Evolutionary conservation across 1,140 invertebrate species (phyloP).

Genomic region (Listronotus bonariensis): DNA sequence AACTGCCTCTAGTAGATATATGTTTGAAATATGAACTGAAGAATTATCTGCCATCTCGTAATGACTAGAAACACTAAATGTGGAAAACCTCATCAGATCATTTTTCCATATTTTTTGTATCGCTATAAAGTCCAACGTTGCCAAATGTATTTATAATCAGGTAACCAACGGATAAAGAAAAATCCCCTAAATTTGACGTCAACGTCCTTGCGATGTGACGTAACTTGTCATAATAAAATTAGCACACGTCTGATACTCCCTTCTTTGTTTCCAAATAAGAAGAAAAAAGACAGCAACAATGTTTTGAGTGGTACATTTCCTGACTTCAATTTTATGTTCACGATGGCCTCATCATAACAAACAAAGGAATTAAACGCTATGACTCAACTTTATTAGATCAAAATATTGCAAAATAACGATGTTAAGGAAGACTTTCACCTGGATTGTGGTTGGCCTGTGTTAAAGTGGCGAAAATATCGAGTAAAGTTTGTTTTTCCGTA

Average conservation of each 20-base stretch:
- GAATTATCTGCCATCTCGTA: no score
- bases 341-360: slow-evolving; percentile 18
- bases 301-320: slow-evolving; percentile 32
- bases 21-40: no score
- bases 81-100: no score
- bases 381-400: slow-evolving; percentile 28
- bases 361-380: slow-evolving; percentile 21
- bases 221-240: slow-evolving; percentile 6
- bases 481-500: neutral
- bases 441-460: slow-evolving; percentile 5
- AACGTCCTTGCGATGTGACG: slow-evolving; percentile 19
- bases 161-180: no score
- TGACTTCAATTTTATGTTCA: no score
- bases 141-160: no score
- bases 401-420: slow-evolving; percentile 34
- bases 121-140: no score
- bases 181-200: slow-evolving; percentile 47
- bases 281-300: slow-evolving; percentile 15
- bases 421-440: slow-evolving; percentile 30
- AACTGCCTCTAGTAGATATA: no score
- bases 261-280: neutral
- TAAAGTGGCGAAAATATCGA: neutral
- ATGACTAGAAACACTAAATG: no score
- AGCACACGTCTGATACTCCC: neutral
- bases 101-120: no score